Evolutionary conservation across 2,888 invertebrate genomes (phyloP).

Genomic region (Megamerina dolium): DNA sequence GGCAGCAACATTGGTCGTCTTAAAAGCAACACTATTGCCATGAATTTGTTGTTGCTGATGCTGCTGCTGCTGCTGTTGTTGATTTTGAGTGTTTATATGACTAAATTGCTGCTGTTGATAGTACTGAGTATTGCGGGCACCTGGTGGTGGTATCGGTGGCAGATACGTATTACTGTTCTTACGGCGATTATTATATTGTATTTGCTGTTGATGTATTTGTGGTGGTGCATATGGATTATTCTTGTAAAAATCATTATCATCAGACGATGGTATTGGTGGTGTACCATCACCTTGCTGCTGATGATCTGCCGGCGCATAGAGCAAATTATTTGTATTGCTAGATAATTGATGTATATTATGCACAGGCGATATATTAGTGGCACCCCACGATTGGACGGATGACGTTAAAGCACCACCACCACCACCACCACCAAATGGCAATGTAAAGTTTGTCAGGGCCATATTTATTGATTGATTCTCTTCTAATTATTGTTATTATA

Average conservation of each 20-base stretch:
- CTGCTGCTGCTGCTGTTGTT: constrained; percentile 23
- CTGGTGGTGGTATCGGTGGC: constrained; percentile 38
- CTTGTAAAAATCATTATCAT: constrained; percentile 41
- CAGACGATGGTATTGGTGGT: constrained; percentile 20
- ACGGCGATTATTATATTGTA: constrained; percentile 31
- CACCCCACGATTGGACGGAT: constrained; percentile 37
- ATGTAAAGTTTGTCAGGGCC: constrained; percentile 48
- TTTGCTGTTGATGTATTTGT: constrained; percentile 30
- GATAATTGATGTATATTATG: constrained; percentile 47
- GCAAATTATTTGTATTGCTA: constrained; percentile 47
- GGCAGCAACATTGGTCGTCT: constrained; percentile 26
- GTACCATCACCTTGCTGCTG: constrained; percentile 35
- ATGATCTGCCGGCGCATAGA: constrained; percentile 48
- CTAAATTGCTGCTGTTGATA: constrained; percentile 32
- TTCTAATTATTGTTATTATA: not conserved
- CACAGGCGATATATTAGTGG: constrained; percentile 42
- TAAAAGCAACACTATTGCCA: constrained; percentile 34
- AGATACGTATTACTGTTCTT: constrained; percentile 43
- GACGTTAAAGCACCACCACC: constrained; percentile 36
- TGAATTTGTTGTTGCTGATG: constrained; percentile 21
- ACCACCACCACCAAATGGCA: constrained; percentile 49
- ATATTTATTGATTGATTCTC: constrained; percentile 24
- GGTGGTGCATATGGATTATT: constrained; percentile 49
- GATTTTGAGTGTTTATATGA: too few species aligned
- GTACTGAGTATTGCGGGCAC: constrained; percentile 31